Percentiles rank a stretch among this genome's conserved stretches.
These are phyloP conservation scores for Axis porcinus DNA, from an alignment of 2,113 vertebrate species.

Conservation along the genomic window DNA sequence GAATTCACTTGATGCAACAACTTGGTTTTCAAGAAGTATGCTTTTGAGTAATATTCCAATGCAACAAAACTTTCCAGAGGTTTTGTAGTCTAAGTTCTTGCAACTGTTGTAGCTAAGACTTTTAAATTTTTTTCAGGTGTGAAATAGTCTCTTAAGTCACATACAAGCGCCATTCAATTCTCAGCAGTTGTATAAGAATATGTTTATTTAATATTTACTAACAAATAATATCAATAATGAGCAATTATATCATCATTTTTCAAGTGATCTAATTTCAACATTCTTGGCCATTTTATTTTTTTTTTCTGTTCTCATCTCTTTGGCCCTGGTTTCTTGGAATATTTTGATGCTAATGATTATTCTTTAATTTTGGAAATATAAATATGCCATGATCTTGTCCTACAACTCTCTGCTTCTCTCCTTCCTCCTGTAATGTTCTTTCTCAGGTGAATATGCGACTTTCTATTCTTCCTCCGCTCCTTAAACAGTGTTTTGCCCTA, in stretches of 20 bases:
- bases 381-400: not conserved
- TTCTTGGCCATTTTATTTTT: not conserved
- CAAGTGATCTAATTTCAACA: not conserved
- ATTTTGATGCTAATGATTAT: not conserved
- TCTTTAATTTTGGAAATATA: not conserved
- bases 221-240: not conserved
- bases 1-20: not conserved
- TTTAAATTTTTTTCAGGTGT: not conserved
- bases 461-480: not conserved
- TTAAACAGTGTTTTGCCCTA: not conserved
- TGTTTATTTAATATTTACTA: not conserved
- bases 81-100: not conserved
- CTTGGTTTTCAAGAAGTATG: not conserved
- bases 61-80: not conserved
- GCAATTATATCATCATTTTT: not conserved
- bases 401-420: not conserved
- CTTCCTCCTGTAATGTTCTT: not conserved
- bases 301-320: not conserved
- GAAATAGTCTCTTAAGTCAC: not conserved
- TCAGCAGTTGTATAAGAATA: not conserved
- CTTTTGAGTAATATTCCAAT: not conserved
- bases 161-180: not conserved
- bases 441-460: not conserved
- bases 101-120: not conserved
- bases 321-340: not conserved